A percentile compares a stretch with the other conserved stretches of the same genome.
phyloP scores from a whole-genome alignment of 2,113 vertebrate genomes.

The Ailuropoda melanoleuca region DNA sequence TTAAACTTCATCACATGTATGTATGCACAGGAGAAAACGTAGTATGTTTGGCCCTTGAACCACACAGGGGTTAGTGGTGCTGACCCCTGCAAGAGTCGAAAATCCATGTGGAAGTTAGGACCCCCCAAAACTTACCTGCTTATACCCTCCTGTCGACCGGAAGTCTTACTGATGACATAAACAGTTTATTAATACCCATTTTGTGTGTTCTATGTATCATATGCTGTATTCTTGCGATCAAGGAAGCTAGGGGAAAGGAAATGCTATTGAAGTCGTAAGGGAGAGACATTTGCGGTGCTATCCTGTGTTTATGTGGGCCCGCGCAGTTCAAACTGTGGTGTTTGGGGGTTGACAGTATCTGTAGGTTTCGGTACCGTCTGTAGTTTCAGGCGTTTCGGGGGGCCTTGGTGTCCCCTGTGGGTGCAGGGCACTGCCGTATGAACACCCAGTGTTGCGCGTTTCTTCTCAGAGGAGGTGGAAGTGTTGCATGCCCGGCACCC shows the following conservation, averaged over 20 bases:
- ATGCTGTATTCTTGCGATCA: not conserved
- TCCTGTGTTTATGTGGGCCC: not conserved
- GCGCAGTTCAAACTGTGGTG: not conserved
- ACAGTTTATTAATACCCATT: not conserved
- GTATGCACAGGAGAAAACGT: not conserved
- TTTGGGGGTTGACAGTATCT: not conserved
- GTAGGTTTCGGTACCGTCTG: not conserved
- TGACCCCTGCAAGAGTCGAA: not conserved
- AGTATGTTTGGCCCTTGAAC: not conserved
- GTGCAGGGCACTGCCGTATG: rapidly evolving
- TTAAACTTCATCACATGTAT: not conserved
- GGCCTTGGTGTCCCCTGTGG: not conserved
- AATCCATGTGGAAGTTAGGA: not conserved
- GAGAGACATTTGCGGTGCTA: not conserved
- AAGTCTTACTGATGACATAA: not conserved
- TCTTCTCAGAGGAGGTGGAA: not conserved
- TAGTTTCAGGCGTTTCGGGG: not conserved
- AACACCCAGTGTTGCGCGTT: not conserved
- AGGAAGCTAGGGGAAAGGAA: not conserved
- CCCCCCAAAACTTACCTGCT: not conserved
- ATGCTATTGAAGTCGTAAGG: not conserved
- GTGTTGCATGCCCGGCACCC: not conserved
- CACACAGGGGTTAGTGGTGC: not conserved
- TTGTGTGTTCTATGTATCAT: not conserved
- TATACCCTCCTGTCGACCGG: not conserved